phyloP scores from a whole-genome alignment of 2,888 invertebrate species.

The Pocota personata region DNA sequence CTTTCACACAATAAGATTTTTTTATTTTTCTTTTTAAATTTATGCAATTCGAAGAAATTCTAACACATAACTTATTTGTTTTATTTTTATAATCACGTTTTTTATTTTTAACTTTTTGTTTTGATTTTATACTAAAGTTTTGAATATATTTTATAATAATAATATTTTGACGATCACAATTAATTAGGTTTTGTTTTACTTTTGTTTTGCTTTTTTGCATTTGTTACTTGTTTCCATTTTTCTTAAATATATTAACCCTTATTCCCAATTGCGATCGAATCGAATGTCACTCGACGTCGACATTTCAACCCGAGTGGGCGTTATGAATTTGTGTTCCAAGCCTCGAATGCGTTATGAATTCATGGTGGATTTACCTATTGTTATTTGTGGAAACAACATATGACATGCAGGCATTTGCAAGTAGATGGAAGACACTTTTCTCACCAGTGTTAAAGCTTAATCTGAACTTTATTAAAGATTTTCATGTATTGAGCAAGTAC shows the following conservation, averaged over 20 bases:
- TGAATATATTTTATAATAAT: slow-evolving; percentile 51
- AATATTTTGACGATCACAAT: slow-evolving; percentile 71
- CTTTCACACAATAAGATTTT: slow-evolving; percentile 32
- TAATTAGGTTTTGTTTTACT: slow-evolving; percentile 57
- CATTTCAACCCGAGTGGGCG: background rate
- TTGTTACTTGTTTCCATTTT: slow-evolving; percentile 25
- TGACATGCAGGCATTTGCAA: too few species aligned
- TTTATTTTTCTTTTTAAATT: slow-evolving; percentile 25
- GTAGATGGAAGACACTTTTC: too few species aligned
- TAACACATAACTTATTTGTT: slow-evolving; percentile 45
- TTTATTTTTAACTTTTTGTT: slow-evolving; percentile 26
- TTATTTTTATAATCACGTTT: slow-evolving; percentile 54
- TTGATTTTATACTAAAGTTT: slow-evolving; percentile 63
- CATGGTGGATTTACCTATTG: too few species aligned
- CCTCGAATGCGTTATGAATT: too few species aligned
- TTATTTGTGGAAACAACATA: too few species aligned
- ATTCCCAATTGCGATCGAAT: background rate
- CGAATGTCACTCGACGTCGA: too few species aligned
- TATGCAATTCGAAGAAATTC: slow-evolving; percentile 49
- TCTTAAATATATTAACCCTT: slow-evolving; percentile 5
- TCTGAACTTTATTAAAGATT: too few species aligned
- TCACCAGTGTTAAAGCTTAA: too few species aligned
- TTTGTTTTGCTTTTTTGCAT: slow-evolving; percentile 21
- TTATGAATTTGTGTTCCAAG: background rate
- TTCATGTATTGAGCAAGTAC: too few species aligned